A percentile compares a stretch with the other conserved stretches of the same genome.
phyloP scores from a whole-genome alignment of 2,888 invertebrate species.

The Drosophila formosana region DNA sequence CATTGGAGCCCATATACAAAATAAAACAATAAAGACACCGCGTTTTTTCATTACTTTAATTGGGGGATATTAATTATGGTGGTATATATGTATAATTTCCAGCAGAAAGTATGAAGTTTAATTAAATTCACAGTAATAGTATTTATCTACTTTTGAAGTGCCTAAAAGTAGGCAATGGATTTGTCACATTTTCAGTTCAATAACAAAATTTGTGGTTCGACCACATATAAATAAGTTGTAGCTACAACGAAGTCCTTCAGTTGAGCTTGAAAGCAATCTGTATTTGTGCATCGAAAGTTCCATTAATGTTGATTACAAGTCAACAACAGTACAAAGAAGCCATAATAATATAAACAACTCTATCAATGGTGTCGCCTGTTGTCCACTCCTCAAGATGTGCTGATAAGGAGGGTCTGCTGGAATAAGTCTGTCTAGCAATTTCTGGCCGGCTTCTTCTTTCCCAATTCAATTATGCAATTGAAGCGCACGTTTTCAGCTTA shows the following conservation, averaged over 20 bases:
- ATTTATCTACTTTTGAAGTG: background rate
- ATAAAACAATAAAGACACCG: background rate
- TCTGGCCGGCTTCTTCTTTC: slow-evolving; percentile 30
- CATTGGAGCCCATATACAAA: background rate
- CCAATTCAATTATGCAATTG: slow-evolving; percentile 51
- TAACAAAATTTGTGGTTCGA: background rate
- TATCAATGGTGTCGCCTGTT: slow-evolving; percentile 27
- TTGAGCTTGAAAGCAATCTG: background rate
- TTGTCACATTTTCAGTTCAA: background rate
- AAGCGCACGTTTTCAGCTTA: slow-evolving; percentile 26
- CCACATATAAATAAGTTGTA: background rate
- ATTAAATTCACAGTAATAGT: background rate
- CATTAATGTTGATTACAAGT: slow-evolving; percentile 28
- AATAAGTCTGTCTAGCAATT: slow-evolving; percentile 49
- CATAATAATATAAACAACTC: slow-evolving; percentile 46
- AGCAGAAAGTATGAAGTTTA: background rate
- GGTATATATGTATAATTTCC: background rate
- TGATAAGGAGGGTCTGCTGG: slow-evolving; percentile 40
- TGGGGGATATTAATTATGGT: background rate
- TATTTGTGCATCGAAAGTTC: slow-evolving; percentile 22
- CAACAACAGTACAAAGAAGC: slow-evolving; percentile 37
- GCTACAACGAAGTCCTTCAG: slow-evolving; percentile 2
- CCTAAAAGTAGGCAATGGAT: slow-evolving; percentile 26
- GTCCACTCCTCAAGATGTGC: slow-evolving; percentile 10
- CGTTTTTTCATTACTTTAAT: background rate